Evolutionary conservation across 1,140 invertebrate genomes (phyloP), one percentile per base, ranked within the genome.

Genomic region (Dreissena polymorpha): DNA sequence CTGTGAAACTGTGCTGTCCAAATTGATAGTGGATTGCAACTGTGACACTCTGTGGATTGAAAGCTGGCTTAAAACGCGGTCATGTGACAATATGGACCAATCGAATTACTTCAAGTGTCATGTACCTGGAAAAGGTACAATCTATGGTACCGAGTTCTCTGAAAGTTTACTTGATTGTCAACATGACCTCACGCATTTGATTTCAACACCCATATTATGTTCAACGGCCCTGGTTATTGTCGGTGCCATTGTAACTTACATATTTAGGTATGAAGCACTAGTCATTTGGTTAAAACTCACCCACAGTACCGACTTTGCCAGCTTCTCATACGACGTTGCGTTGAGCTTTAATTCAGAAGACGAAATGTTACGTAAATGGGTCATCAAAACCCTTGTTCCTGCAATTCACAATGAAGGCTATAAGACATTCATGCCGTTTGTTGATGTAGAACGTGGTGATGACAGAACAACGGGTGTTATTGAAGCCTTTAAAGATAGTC

Each of bases 11-110:
- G 5, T 16, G 25, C 18, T 68, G 6, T 16, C 18, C 14, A 68
- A 68, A 16, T 14, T 68, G 27, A 16, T 6, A 14, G 25, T 68
- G 25, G 14, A 68, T 68, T 68, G 65, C 25, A 25, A 25, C 25
- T 68, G 65, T 68, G 65, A 68, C 1, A 23, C 25, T 16, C 14
- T 68, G 14, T 68, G 65, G 65, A 68, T 68, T 29, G 65, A 68
- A 68, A n/a, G 14, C 6, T 68, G 65, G 65, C 65, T 68, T 2
- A 68, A 68, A 68, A 16, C 21, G 14, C 18, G 25, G 16, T 23
- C 21, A 29, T 25, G 27, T 68, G 27, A 16, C 25, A 16, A 16
- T 68, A 25, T 21, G 16, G 16, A 23, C 18, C 21, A 3, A 25
- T 39, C 39, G 8, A 2, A 39, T 39, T 39, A 2, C 39, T 68